Base-by-base conservation (phyloP, 2,797 vertebrate species). In the Chrysocyon brachyurus region DNA sequence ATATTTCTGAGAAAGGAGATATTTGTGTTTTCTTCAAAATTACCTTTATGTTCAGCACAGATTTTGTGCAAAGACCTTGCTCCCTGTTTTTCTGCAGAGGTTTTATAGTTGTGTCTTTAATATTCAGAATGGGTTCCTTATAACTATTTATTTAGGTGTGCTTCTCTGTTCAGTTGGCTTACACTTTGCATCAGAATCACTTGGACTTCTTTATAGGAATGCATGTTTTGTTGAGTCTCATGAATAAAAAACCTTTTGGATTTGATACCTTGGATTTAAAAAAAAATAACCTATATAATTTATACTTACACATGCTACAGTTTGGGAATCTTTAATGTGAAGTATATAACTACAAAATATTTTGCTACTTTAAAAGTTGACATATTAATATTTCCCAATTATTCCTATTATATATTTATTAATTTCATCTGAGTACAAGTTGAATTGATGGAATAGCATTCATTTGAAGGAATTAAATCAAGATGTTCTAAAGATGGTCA, bases 391-490 rank as follows among this genome's bases (percentile, higher is more conserved):
- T 54, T 72, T 90, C 22, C 5, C 1, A 54, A 17, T 85, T 88
- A 86, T 63, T 92, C 2, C 6, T 49, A 83, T 68, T 63, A 85
- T 31, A 49, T 87, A 78, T 87, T 96, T 72, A 83, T 56, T 96
- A 77, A 28, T 82, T 88, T 87, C 14, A n/a, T 54, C 66, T n/a
- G 21, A 68, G 0, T 78, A 54, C 2, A 94, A 59, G 6, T 57
- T 92, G 6, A 88, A 88, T 77, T 91, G 10, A 0, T 63, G 24
- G n/a, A 87, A 70, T 2, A 77, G 1, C 0, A 68, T 83, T 95
- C 4, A 85, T 15, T 72, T 85, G 54, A 84, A 94, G 3, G 10
- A 87, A 89, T 91, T 84, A 81, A 93, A 63, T 87, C 22, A 86
- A 61, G 3, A 17, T 59, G 4, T 11, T 78, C 11, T 83, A 75